Base-by-base conservation (phyloP, 2,113 vertebrate species). In the Chlorodrepanis virens region DNA sequence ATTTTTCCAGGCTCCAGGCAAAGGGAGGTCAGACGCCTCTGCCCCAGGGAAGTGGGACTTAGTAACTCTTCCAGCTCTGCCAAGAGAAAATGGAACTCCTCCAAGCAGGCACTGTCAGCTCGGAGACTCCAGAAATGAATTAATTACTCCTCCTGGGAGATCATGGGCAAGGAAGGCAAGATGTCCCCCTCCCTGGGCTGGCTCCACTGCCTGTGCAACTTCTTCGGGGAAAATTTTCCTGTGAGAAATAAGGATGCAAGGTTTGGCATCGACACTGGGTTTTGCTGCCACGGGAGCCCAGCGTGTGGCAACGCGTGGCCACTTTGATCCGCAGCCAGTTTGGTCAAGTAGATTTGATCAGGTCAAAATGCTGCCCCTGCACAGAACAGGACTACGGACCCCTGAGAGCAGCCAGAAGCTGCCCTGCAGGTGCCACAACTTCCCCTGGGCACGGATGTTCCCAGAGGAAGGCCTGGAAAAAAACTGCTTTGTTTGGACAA, bases 261-360 rank as follows among this genome's bases (percentile, higher is more conserved):
- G 47, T 67, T 80, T 82, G 64, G 88, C 4, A 1, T 31, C 0
- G 2, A 60, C 79, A n/a, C 22, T 0, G 3, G n/a, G 14, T 81
- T 63, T 88, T 89, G 60, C 78, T 53, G 69, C 54, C 33, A 28
- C 0, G 0, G 72, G 49, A 87, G 72, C 0, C 0, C 60, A 78
- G 80, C 4, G 0, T 28, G 40, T 0, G 1, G 70, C 77, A 57
- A 40, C 0, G 0, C 49, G n/a, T 0, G 1, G 74, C 33, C 52
- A 22, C 74, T 64, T 57, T 0, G 4, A 75, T 42, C 57, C 89
- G 54, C 20, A 89, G 33, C 12, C 35, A 7, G 22, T 42, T 10
- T 71, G 82, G 49, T 49, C 68, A 60, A 52, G 31, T 2, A 71
- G 33, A 74, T 56, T 6, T 63, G 33, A 88, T 50, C 64, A 83